Conservation (phyloP, 2,113 vertebrate genomes). For the Sus scrofa region DNA sequence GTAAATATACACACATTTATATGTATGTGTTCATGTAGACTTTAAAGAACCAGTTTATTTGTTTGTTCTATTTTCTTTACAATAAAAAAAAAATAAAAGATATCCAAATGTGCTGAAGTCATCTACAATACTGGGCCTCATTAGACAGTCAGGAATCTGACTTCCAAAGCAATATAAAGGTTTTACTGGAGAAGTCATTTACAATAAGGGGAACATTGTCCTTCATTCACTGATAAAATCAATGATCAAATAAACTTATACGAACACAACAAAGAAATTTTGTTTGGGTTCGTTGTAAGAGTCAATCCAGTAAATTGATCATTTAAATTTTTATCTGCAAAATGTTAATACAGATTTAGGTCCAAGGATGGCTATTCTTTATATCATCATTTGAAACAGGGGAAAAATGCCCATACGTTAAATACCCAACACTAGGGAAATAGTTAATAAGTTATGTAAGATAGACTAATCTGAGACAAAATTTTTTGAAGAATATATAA, state of each 20-base stretch:
- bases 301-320: background rate
- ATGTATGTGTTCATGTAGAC: background rate
- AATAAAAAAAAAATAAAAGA: background rate
- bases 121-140: background rate
- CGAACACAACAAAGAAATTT: background rate
- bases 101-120: slow-evolving; percentile 17
- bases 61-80: background rate
- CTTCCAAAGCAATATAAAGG: background rate
- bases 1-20: background rate
- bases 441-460: no score
- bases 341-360: no score
- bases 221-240: background rate
- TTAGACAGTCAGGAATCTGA: background rate
- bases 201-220: background rate
- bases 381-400: no score
- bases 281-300: background rate
- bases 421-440: no score
- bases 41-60: slow-evolving; percentile 36
- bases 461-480: no score
- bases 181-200: background rate
- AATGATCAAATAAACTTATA: background rate
- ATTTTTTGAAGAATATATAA: no score
- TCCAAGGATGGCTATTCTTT: no score
- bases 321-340: background rate
- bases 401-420: no score